Base-by-base conservation (phyloP, 2,113 vertebrate genomes). In the Ginglymostoma cirratum region DNA sequence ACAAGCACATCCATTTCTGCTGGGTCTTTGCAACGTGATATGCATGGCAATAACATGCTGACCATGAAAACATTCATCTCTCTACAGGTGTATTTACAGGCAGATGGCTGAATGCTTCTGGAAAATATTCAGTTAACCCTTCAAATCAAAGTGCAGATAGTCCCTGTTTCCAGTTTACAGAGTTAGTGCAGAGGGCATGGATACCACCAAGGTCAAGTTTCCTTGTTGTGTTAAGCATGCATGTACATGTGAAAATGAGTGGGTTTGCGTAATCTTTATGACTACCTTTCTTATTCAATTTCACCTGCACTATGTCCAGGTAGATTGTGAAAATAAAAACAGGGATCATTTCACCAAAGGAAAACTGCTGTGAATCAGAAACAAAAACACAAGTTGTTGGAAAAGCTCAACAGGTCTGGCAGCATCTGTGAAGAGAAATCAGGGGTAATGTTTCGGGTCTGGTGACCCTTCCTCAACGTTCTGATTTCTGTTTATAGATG, bases 1-100 rank as follows among this genome's bases (percentile, higher is more conserved):
- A 93, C 89, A 93, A 93, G 89, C 61, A 93, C 17, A 66, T 67
- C 14, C 66, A 3, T 93, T 93, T 93, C 34, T 67, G 61, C 89
- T 93, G 89, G 7, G 42, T 93, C 61, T 93, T 21, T 66, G 66
- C 34, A 67, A 93, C 34, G 34, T 90, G 52, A n/a, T 55, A 65
- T 66, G 89, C 89, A 93, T 93, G 89, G 19, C 17, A 67, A 65
- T 19, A 93, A 45, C 61, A 66, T 66, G 19, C 17, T 65, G 87
- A 65, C 27, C 55, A 67, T 17, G 17, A 93, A 76, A 7, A 7
- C 17, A 38, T 38, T 93, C 89, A 93, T 93, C 5, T 8, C 17
- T 66, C 55, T 93, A 61, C 52, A 17, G 14, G 27, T 61, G 0
- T 30, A 55, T 19, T 65, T 92, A 65, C 12, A 65, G 30, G 87